Conservation (phyloP, 2,888 invertebrate species). For the Orchesella flavescens region DNA sequence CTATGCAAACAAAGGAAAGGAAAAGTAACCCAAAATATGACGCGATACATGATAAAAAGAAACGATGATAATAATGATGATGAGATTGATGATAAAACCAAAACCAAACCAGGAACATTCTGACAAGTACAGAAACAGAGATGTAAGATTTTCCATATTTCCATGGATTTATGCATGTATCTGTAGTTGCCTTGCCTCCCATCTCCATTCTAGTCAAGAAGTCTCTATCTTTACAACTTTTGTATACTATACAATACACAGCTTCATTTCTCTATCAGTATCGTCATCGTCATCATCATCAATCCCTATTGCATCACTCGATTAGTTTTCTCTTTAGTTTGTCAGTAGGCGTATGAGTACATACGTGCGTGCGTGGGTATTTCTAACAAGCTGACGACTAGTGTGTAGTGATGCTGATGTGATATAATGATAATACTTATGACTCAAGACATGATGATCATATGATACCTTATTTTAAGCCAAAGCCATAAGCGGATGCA, state of each 20-base stretch:
- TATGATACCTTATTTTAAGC: background rate
- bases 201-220: background rate
- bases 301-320: too few species aligned
- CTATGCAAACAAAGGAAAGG: too few species aligned
- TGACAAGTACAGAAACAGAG: background rate
- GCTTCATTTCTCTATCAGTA: background rate
- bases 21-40: too few species aligned
- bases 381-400: too few species aligned
- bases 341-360: too few species aligned
- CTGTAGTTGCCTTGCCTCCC: too few species aligned
- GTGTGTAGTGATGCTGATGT: too few species aligned
- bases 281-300: too few species aligned
- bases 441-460: background rate
- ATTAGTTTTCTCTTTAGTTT: too few species aligned
- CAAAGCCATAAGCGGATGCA: too few species aligned
- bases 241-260: background rate
- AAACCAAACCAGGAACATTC: background rate
- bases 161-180: background rate
- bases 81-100: background rate
- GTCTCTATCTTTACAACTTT: background rate
- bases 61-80: background rate
- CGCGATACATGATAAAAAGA: background rate
- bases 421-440: too few species aligned
- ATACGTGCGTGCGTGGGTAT: too few species aligned
- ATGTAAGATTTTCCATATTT: background rate